Evolutionary conservation across 2,113 vertebrate species (phyloP).

Genomic region (Myiopsitta monachus): DNA sequence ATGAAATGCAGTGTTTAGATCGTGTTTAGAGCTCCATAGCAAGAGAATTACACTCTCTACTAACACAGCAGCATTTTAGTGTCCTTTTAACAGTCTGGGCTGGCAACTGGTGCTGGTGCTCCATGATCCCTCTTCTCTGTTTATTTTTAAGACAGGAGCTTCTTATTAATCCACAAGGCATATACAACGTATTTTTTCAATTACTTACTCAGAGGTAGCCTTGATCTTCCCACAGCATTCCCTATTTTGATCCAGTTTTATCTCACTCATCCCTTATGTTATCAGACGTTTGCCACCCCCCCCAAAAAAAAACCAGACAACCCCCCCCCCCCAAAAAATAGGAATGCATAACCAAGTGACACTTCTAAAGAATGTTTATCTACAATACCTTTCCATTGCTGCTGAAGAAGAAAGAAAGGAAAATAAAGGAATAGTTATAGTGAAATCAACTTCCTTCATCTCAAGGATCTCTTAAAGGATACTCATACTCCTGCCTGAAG

Average conservation of each 20-base stretch:
- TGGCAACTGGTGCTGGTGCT: background rate
- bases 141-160: background rate
- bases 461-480: background rate
- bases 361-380: background rate
- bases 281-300: background rate
- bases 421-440: background rate
- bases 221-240: background rate
- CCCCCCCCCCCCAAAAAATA: background rate
- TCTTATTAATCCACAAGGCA: background rate
- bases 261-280: background rate
- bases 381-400: background rate
- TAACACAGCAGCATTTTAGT: background rate
- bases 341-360: background rate
- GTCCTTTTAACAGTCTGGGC: background rate
- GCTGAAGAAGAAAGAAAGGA: background rate
- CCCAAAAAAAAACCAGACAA: background rate
- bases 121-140: background rate
- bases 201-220: background rate
- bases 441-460: background rate
- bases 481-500: background rate
- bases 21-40: background rate
- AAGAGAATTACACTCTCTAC: background rate
- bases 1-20: background rate
- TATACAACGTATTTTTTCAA: background rate
- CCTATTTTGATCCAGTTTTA: rapidly evolving